These are phyloP conservation scores for Trichonephila clavipes DNA, from an alignment of 1,140 invertebrate species.

Conservation along the genomic window DNA sequence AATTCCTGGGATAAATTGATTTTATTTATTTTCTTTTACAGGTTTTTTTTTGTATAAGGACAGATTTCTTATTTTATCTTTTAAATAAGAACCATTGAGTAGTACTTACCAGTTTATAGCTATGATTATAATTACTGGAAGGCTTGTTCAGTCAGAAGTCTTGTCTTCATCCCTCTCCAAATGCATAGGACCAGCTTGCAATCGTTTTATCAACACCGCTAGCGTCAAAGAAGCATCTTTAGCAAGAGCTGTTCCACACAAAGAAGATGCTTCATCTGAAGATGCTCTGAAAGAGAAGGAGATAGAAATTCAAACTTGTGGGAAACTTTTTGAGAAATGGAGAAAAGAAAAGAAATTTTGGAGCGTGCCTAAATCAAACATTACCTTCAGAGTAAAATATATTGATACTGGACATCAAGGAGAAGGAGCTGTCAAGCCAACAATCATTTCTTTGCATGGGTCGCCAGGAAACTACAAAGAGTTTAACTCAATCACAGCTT, in stretches of 20 bases:
- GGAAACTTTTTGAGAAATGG: slow-evolving; percentile 66
- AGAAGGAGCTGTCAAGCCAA: neutral
- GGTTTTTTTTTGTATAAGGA: neutral
- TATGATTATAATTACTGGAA: neutral
- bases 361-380: slow-evolving; percentile 49
- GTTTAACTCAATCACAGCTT: slow-evolving; percentile 65
- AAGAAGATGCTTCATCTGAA: neutral
- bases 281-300: neutral
- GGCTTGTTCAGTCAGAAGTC: neutral
- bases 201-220: neutral
- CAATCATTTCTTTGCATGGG: slow-evolving; percentile 74
- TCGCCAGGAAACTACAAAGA: slow-evolving; percentile 77
- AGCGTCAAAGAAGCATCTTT: neutral
- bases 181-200: neutral
- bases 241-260: neutral
- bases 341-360: slow-evolving; percentile 48
- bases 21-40: neutral
- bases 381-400: slow-evolving; percentile 74
- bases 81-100: neutral
- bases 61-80: neutral
- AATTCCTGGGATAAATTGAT: too few species aligned
- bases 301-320: slow-evolving; percentile 68
- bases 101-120: neutral
- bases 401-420: slow-evolving; percentile 59
- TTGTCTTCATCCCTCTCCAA: neutral